Evolutionary conservation across 2,113 vertebrate genomes (phyloP).

Genomic region (Peromyscus maniculatus): DNA sequence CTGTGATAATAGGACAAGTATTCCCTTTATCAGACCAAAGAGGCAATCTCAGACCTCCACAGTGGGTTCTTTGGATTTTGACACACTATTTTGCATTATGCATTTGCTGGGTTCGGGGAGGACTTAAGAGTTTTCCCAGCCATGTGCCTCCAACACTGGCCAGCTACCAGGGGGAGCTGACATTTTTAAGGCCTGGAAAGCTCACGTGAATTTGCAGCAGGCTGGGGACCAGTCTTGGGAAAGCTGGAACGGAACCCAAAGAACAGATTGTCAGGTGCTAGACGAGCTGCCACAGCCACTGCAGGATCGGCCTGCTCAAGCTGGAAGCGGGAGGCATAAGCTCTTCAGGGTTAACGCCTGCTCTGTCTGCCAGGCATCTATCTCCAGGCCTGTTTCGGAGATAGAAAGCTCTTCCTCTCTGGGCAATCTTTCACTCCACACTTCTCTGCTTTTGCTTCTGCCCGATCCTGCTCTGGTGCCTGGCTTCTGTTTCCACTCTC

Average conservation of each 20-base stretch:
- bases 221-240: neutral
- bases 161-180: neutral
- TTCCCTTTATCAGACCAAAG: neutral
- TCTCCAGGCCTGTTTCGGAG: neutral
- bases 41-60: neutral
- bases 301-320: neutral
- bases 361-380: neutral
- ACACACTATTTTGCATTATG: neutral
- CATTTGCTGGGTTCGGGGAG: neutral
- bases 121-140: neutral
- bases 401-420: neutral
- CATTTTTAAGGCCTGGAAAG: neutral
- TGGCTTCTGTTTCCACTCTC: neutral
- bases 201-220: neutral
- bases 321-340: neutral
- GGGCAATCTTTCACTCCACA: neutral
- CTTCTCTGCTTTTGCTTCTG: neutral
- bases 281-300: neutral
- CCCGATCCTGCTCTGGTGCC: neutral
- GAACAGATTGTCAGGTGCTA: neutral
- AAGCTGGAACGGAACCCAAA: neutral
- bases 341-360: neutral
- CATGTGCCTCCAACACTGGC: neutral
- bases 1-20: neutral
- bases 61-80: neutral